A percentile compares a stretch with the other conserved stretches of the same genome.
phyloP scores from a whole-genome alignment of 2,888 invertebrate species.

The Ferdinandea cuprea region DNA sequence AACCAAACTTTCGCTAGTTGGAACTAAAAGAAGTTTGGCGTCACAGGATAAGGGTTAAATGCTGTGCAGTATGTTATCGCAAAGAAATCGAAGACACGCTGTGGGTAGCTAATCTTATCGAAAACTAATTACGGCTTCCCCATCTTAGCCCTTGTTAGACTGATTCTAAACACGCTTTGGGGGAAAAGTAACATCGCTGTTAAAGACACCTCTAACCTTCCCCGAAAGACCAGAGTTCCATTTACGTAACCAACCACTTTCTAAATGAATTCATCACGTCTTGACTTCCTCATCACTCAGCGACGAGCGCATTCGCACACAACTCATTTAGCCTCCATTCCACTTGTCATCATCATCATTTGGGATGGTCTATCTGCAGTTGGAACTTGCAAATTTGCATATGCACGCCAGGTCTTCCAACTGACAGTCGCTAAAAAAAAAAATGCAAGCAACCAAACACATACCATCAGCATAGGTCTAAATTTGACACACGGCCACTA shows the following conservation, averaged over 20 bases:
- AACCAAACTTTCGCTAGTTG: too few relatives aligned
- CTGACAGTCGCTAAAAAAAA: constrained; percentile 34
- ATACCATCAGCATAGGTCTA: constrained; percentile 5
- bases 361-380: not conserved
- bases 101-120: too few relatives aligned
- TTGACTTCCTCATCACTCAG: constrained; percentile 53
- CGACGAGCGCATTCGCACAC: constrained; percentile 49
- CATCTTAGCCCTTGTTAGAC: too few relatives aligned
- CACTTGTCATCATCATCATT: constrained; percentile 59
- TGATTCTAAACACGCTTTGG: too few relatives aligned
- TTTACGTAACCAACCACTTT: not conserved
- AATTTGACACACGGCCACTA: constrained; percentile 57
- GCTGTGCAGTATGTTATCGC: too few relatives aligned
- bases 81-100: too few relatives aligned
- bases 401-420: constrained; percentile 48
- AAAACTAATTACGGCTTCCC: too few relatives aligned
- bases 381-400: constrained; percentile 58
- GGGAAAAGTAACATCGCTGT: too few relatives aligned
- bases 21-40: too few relatives aligned
- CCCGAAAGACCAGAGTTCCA: too few relatives aligned
- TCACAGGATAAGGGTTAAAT: too few relatives aligned
- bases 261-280: constrained; percentile 45
- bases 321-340: constrained; percentile 53
- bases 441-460: not conserved
- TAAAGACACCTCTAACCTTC: too few relatives aligned